Base-by-base conservation (phyloP, 2,797 vertebrate genomes). In the Hirundo rustica region DNA sequence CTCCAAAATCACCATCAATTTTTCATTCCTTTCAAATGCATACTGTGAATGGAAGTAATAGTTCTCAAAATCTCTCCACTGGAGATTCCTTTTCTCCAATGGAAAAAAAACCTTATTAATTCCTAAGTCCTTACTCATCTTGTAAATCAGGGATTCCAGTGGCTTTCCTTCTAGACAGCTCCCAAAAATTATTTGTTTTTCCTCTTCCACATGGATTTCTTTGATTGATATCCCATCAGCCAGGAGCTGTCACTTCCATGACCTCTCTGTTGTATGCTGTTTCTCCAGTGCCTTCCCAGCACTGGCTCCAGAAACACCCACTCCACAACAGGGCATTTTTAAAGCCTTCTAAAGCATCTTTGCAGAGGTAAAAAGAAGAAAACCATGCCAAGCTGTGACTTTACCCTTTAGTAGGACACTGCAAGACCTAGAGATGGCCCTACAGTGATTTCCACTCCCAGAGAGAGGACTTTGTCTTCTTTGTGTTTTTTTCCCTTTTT, bases 21-120 rank as follows among this genome's bases (percentile, higher is more conserved):
- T 77, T 47, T 81, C 10, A 6, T 80, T 84, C 30, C n/a, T 83
- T 83, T 83, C 32, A 61, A 50, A 38, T 26, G 45, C 19, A 79
- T 11, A 11, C 45, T 50, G 22, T 30, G 53, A 83, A 53, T 0
- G 2, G 57, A 74, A 74, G 5, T 5, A 3, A 2, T 18, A 0
- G 0, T 36, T 74, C 61, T 91, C 25, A 71, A 44, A 79, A 57
- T 42, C 45, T 71, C 23, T 62, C 40, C 23, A 5, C 3, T 21
- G 47, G 29, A 61, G 16, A 47, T 21, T 40, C n/a, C 40, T 11
- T 40, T 54, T 10, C 29, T 38, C 47, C 55, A 53, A 2, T 18
- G n/a, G 67, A 53, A 34, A 84, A 34, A 84, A 36, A 44, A 25
- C 0, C 2, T 13, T 11, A 4, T 29, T 20, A 14, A 0, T 7